Evolutionary conservation across 2,888 invertebrate species (phyloP).

Genomic region (Hermaeophaga mercurialis): DNA sequence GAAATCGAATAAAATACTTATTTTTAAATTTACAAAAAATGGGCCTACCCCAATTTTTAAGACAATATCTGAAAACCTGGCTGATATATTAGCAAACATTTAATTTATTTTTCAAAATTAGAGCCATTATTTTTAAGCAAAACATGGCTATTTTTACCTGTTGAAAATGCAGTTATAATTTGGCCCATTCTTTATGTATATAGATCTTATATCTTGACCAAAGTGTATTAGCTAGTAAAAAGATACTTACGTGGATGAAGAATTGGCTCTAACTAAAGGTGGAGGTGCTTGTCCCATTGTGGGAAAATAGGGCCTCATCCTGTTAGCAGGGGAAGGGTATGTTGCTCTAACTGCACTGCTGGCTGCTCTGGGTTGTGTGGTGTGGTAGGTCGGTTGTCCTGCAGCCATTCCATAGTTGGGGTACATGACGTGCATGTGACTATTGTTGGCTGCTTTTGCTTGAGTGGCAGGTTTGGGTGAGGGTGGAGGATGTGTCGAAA

Average conservation of each 20-base stretch:
- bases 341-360: conserved; percentile 51
- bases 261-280: conserved; percentile 60
- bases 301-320: conserved; percentile 50
- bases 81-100: too few species aligned
- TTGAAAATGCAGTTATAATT: too few species aligned
- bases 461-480: conserved; percentile 56
- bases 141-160: too few species aligned
- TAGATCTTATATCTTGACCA: too few species aligned
- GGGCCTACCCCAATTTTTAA: too few species aligned
- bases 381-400: conserved; percentile 48
- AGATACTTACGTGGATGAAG: conserved; percentile 54
- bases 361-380: conserved; percentile 48
- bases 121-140: too few species aligned
- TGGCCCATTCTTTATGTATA: too few species aligned
- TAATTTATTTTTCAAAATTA: too few species aligned
- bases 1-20: too few species aligned
- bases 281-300: conserved; percentile 57
- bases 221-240: too few species aligned
- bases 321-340: conserved; percentile 53
- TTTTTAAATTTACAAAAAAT: too few species aligned
- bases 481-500: conserved; percentile 61
- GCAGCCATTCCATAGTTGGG: conserved; percentile 47
- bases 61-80: too few species aligned
- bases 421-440: conserved; percentile 49
- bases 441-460: conserved; percentile 50